Conservation (phyloP, 2,888 invertebrate genomes). For the Leucophenga montana region DNA sequence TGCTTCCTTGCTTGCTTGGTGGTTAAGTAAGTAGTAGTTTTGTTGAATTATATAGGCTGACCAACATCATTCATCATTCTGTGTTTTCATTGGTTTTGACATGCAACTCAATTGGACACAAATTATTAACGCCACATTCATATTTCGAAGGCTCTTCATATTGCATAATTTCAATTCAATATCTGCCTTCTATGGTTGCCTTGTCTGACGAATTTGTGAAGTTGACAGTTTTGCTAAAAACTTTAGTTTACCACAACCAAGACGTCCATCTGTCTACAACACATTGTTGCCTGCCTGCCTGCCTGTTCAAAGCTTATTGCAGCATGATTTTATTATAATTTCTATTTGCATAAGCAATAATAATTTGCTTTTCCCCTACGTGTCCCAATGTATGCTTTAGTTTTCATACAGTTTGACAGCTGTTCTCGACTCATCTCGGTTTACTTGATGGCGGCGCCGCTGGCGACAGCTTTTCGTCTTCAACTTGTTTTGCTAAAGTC, state of each 20-base stretch:
- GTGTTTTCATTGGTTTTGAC: slow-evolving; percentile 34
- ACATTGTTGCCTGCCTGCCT: not conserved
- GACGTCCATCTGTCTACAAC: not conserved
- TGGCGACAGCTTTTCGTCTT: slow-evolving; percentile 36
- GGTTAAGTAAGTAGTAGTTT: not conserved
- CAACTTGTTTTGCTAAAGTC: not conserved
- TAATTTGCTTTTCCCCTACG: slow-evolving; percentile 37
- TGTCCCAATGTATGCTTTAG: not conserved
- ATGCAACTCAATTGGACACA: slow-evolving; percentile 36
- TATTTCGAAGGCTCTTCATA: not conserved
- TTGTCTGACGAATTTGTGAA: slow-evolving; percentile 2
- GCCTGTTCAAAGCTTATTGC: slow-evolving; percentile 31
- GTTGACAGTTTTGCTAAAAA: not conserved
- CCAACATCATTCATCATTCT: slow-evolving; percentile 30
- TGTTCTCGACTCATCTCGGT: slow-evolving; percentile 7
- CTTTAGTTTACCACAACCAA: not conserved
- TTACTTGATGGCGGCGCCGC: slow-evolving; percentile 26
- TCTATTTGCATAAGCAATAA: slow-evolving; percentile 64
- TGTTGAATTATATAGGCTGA: slow-evolving; percentile 1
- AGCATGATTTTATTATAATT: slow-evolving; percentile 65
- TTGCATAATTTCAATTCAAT: slow-evolving; percentile 30
- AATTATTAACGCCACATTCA: slow-evolving; percentile 37
- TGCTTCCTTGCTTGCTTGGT: slow-evolving; percentile 8
- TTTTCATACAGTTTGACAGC: not conserved
- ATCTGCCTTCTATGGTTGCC: not conserved